phyloP scores from a whole-genome alignment of 2,888 invertebrate genomes.

The Eilema sororculum region DNA sequence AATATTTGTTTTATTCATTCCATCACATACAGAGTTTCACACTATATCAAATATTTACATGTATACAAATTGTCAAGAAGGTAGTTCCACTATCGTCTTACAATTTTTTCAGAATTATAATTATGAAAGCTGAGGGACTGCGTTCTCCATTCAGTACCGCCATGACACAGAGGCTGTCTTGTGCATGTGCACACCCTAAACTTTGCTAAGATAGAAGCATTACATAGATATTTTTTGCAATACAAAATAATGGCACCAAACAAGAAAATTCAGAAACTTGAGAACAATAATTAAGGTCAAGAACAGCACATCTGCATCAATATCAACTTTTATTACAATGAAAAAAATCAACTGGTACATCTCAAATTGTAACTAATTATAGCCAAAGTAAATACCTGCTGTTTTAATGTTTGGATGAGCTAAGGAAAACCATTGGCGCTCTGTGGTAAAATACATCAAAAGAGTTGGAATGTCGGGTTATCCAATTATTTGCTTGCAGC shows the following conservation, averaged over 20 bases:
- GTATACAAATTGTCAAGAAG: background rate
- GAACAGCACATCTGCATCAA: too few species aligned
- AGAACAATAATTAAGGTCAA: too few species aligned
- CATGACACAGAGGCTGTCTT: too few species aligned
- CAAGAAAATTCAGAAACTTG: too few species aligned
- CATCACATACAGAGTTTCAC: background rate
- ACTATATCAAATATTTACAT: background rate
- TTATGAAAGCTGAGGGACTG: background rate
- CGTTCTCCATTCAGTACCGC: too few species aligned
- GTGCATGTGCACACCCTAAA: too few species aligned
- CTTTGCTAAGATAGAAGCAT: too few species aligned
- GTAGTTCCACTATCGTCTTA: background rate
- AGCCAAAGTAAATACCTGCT: background rate
- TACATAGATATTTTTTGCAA: too few species aligned
- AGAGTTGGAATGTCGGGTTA: background rate
- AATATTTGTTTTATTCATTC: slow-evolving; percentile 42
- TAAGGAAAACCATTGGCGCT: background rate
- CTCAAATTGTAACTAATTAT: too few species aligned
- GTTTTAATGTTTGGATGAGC: background rate
- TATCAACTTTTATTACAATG: too few species aligned
- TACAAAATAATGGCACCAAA: too few species aligned
- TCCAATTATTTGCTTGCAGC: background rate
- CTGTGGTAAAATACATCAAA: background rate
- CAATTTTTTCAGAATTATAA: background rate
- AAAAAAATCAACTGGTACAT: too few species aligned